Evolutionary conservation across 92 coral and sea anemone species (phyloP), one percentile per base, ranked within the genome.

Genomic region (Parazoanthus darwini): DNA sequence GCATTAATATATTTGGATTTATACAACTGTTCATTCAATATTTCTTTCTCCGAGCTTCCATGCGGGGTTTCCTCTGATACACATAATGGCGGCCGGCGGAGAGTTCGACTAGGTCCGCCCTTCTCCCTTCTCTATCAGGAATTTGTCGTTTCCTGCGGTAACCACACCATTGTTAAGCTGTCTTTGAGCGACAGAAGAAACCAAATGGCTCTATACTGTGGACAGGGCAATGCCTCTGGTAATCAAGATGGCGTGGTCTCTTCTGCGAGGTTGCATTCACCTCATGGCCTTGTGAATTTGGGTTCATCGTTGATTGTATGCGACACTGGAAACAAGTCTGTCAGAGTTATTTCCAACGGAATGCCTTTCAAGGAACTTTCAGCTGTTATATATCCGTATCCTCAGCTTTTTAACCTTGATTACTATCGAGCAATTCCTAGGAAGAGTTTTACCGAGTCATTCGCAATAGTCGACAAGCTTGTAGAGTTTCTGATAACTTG

Each of bases 261-360:
- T 46, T 90, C 92, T 15, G 90, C 92, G 39, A 80, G 23, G 79
- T 90, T 80, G 16, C 85, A 90, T 63, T 90, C 92, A 6, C 90
- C 92, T 54, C 90, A 90, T 78, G 90, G 92, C 79, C 71, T 90
- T 18, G 88, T 81, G 23, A 86, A 76, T 85, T 86, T 90, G 90
- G 88, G 90, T 33, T 50, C 72, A 22, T 18, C 88, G 58, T 81
- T 86, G 25, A 48, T 91, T 58, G 68, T 84, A 33, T 91, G 93
- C 82, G 91, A 91, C 89, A 91, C 82, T 84, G 85, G 88, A 77
- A 91, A 91, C 63, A 91, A 54, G 89, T 29, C 33, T 29, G 33
- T 29, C 33, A 29, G 33, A 29, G 33, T 29, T 29, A 29, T 78
- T 13, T 59, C 90, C 16, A 91, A 65, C 86, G 67, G 79, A 65